These are phyloP conservation scores for Cossypha dichroa DNA, from an alignment of 2,797 vertebrate genomes.

Conservation along the genomic window DNA sequence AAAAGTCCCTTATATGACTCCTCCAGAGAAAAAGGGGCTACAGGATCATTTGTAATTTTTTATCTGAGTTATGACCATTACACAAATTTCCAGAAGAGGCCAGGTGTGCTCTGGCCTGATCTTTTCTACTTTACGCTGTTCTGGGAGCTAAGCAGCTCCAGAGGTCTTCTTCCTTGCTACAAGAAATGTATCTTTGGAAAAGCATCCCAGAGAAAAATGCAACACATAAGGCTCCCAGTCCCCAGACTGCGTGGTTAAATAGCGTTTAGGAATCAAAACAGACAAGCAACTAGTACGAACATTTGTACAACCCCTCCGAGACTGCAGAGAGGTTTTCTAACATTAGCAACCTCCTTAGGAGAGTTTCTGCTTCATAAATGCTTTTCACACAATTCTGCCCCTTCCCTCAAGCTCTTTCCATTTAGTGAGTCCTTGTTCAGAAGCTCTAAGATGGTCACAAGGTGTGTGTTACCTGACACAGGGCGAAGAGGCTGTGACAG, in stretches of 20 bases:
- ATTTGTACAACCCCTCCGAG: slow-evolving; percentile 19
- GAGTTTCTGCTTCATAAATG: slow-evolving; percentile 12
- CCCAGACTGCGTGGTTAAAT: slow-evolving; percentile 29
- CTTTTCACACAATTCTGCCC: not conserved
- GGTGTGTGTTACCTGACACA: not conserved
- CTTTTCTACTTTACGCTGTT: not conserved
- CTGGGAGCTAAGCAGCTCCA: not conserved
- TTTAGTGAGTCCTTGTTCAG: not conserved
- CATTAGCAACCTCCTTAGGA: slow-evolving; percentile 28
- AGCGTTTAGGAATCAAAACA: slow-evolving; percentile 44
- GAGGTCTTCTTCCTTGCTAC: not conserved
- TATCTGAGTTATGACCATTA: not conserved
- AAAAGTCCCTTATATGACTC: not conserved
- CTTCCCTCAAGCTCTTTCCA: not conserved
- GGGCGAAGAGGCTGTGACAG: not conserved
- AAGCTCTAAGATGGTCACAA: not conserved
- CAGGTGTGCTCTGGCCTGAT: not conserved
- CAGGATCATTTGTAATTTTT: not conserved
- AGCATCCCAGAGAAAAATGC: not conserved
- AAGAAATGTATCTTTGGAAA: not conserved
- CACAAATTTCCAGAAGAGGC: not conserved
- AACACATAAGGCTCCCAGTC: not conserved
- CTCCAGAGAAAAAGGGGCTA: not conserved
- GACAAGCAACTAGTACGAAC: slow-evolving; percentile 9
- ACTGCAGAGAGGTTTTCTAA: slow-evolving; percentile 7